Percentiles rank a stretch among this genome's conserved stretches.
Conservation (phyloP, 2,797 vertebrate species). For the Crenichthys baileyi region DNA sequence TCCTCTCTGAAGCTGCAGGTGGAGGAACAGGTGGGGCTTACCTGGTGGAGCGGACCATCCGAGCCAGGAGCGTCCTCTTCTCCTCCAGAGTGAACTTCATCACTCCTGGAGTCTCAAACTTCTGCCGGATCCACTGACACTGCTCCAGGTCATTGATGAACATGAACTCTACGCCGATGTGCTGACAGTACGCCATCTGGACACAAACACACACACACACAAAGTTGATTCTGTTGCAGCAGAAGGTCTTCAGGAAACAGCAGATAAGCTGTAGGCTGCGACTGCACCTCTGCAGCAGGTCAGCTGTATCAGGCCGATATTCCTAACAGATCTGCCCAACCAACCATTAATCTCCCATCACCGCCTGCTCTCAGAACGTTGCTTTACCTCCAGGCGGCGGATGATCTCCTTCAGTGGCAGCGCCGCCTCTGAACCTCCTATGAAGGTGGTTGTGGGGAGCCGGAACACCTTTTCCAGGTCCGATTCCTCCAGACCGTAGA, state of each 20-base stretch:
- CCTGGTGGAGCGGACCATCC: conserved; percentile 92
- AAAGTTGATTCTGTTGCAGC: no score
- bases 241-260: no score
- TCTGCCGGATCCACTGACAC: conserved; percentile 93
- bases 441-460: conserved; percentile 96
- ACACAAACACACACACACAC: neutral
- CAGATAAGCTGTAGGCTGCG: no score
- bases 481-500: conserved; percentile 92
- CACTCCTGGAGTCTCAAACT: conserved; percentile 90
- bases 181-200: conserved; percentile 89
- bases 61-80: conserved; percentile 89
- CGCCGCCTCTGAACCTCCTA: conserved; percentile 89
- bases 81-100: conserved; percentile 92
- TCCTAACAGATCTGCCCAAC: no score
- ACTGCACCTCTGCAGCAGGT: no score
- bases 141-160: conserved; percentile 97
- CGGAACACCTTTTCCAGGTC: conserved; percentile 96
- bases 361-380: neutral
- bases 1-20: no score
- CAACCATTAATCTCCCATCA: neutral
- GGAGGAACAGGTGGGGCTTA: neutral
- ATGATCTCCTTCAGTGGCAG: conserved; percentile 95
- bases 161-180: conserved; percentile 93
- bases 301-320: no score
- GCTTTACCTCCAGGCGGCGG: conserved; percentile 89